Evolutionary conservation across 2,797 vertebrate species (phyloP), one percentile per base, ranked within the genome.

Genomic region (Borostomias antarcticus): DNA sequence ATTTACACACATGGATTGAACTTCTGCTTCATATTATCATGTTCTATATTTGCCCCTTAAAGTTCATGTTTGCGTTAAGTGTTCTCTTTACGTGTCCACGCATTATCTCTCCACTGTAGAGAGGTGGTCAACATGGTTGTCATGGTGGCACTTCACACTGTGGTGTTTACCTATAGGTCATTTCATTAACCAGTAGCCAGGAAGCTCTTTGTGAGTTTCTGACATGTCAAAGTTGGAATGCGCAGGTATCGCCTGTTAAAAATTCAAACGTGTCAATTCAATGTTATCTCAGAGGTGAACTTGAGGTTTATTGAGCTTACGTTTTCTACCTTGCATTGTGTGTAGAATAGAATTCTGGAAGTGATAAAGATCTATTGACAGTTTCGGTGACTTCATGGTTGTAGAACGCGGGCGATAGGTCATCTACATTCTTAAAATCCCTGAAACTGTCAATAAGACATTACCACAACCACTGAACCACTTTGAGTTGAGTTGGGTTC

Each of bases 1-100:
- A 35, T 61, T 61, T 28, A 33, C 50, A 53, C 28, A 30, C 1
- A 33, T n/a, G 11, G 23, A 32, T 40, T 11, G 43, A 68, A 35
- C 75, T 50, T 64, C 68, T 2, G 23, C 64, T 61, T 9, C 19
- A 0, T 37, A 29, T 30, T 29, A 17, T 45, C 4, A 62, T 66
- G 54, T 61, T 21, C 52, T 54, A 74, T 66, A 74, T 80, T 81
- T 70, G 35, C 68, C 26, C 52, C 21, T 61, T 47, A 3, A 58
- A 65, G 43, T 53, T 45, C 35, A 58, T 66, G 60, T 66, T 73
- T 70, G 43, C 37, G 7, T 23, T 33, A 9, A 32, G 28, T 23
- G 30, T 29, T 19, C 4, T 21, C 10, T 9, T 26, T 54, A 19
- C 2, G 17, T 32, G 3, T 1, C 37, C 29, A 33, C 3, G 1